These are phyloP conservation scores for Nanorana parkeri DNA, from an alignment of 2,113 vertebrate genomes.

Conservation along the genomic window DNA sequence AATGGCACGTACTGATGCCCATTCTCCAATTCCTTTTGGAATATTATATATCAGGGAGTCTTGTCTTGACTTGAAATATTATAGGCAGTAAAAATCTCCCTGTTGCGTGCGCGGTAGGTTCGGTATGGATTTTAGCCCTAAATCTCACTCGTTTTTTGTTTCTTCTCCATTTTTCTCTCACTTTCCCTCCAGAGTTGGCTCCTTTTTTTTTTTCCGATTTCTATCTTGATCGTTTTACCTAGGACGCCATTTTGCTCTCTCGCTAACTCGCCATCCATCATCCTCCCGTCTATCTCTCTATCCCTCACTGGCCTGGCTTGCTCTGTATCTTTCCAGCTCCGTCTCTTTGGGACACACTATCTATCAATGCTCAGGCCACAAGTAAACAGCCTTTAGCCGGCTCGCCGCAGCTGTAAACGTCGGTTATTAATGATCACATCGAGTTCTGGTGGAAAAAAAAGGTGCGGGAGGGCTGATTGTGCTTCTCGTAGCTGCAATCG, in stretches of 20 bases:
- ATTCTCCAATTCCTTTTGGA: neutral
- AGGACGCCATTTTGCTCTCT: slow-evolving; percentile 22
- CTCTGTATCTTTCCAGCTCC: neutral
- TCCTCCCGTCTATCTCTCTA: slow-evolving; percentile 1
- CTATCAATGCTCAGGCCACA: slow-evolving; percentile 50
- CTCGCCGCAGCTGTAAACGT: slow-evolving; percentile 47
- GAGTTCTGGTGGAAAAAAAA: slow-evolving; percentile 8
- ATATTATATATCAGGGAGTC: neutral
- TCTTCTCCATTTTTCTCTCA: neutral
- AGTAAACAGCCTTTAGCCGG: slow-evolving; percentile 56
- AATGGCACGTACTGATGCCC: neutral
- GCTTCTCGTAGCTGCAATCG: neutral
- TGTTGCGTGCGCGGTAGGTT: neutral
- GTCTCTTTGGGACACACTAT: slow-evolving; percentile 48
- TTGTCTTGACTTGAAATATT: neutral
- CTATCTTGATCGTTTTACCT: neutral
- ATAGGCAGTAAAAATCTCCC: neutral
- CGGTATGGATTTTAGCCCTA: neutral
- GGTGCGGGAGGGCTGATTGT: neutral
- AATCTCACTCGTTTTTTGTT: neutral
- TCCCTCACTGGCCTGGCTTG: neutral
- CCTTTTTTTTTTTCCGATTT: neutral
- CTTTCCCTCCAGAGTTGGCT: neutral
- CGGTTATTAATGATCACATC: slow-evolving; percentile 55
- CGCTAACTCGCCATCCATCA: neutral